Conservation (phyloP, 2,797 vertebrate species). For the Myripristis jacobus region DNA sequence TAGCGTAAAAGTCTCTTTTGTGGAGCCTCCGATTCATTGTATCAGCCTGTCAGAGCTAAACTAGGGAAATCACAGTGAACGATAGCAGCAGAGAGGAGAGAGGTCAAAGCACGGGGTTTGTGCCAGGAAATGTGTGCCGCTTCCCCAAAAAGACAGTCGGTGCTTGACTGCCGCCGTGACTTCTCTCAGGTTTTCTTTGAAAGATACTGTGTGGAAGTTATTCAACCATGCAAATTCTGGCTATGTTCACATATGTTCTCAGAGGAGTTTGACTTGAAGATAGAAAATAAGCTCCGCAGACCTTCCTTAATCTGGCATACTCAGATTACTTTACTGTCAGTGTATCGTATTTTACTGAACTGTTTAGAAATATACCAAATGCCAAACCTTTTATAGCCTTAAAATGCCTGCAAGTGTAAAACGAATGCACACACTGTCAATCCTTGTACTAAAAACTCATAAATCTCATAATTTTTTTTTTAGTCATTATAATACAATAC, state of each 20-base stretch:
- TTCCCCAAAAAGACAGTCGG: slow-evolving; percentile 62
- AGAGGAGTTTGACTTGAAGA: slow-evolving; percentile 35
- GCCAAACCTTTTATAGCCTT: neutral
- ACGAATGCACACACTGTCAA: slow-evolving; percentile 7
- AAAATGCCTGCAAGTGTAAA: neutral
- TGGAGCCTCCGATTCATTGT: slow-evolving; percentile 79
- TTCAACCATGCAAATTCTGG: slow-evolving; percentile 8
- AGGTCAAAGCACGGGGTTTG: slow-evolving; percentile 59
- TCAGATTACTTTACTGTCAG: neutral
- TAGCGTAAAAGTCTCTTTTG: slow-evolving; percentile 83
- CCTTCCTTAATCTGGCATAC: neutral
- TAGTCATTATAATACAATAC: neutral
- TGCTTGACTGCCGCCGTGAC: slow-evolving; percentile 18
- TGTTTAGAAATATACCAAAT: neutral
- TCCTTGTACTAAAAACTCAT: slow-evolving; percentile 18
- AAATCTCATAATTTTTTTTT: neutral
- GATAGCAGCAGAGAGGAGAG: slow-evolving; percentile 65
- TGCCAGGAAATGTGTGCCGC: slow-evolving; percentile 61
- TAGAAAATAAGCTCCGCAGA: slow-evolving; percentile 21
- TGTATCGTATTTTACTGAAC: neutral
- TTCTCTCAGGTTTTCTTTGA: slow-evolving; percentile 50
- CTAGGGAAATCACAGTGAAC: slow-evolving; percentile 75
- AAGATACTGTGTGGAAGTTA: slow-evolving; percentile 23
- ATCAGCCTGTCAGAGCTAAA: slow-evolving; percentile 77
- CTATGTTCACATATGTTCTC: neutral